Percentiles rank a stretch among this genome's conserved stretches.
phyloP scores from a whole-genome alignment of 1,140 invertebrate genomes.

The Heliothis subflexa region DNA sequence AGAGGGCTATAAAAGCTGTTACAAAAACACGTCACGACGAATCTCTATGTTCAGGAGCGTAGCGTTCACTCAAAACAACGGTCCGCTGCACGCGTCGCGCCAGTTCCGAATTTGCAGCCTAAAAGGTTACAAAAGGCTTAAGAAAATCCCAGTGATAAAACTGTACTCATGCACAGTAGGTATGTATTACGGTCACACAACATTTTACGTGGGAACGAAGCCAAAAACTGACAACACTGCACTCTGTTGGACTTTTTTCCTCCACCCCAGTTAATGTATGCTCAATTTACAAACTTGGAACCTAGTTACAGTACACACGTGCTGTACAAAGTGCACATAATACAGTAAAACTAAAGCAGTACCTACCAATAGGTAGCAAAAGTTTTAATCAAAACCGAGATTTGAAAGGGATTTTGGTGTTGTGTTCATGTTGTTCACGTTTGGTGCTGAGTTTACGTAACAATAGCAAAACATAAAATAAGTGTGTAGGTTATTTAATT shows the following conservation, averaged over 20 bases:
- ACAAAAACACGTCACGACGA: too few species aligned
- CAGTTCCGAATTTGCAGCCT: neutral
- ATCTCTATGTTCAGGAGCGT: too few species aligned
- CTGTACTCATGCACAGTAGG: neutral
- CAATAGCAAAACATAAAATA: too few species aligned
- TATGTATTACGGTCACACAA: constrained; percentile 30
- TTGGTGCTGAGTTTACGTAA: neutral
- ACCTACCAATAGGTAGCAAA: neutral
- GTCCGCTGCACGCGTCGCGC: too few species aligned
- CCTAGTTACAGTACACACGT: neutral
- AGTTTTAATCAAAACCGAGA: neutral
- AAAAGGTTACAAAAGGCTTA: constrained; percentile 20
- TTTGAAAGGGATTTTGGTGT: neutral
- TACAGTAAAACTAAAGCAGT: neutral
- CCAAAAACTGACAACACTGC: constrained; percentile 34
- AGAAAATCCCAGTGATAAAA: constrained; percentile 30
- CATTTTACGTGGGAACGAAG: constrained; percentile 36
- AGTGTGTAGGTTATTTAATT: too few species aligned
- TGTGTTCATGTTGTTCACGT: neutral
- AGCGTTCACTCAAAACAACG: too few species aligned
- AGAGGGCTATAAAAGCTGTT: too few species aligned
- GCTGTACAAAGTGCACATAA: neutral
- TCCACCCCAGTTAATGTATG: constrained; percentile 20
- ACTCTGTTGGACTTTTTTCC: constrained; percentile 8
- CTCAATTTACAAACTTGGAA: constrained; percentile 22